Evolutionary conservation across 2,888 invertebrate species (phyloP), one percentile per base, ranked within the genome.

Genomic region (Lithophane leautieri): DNA sequence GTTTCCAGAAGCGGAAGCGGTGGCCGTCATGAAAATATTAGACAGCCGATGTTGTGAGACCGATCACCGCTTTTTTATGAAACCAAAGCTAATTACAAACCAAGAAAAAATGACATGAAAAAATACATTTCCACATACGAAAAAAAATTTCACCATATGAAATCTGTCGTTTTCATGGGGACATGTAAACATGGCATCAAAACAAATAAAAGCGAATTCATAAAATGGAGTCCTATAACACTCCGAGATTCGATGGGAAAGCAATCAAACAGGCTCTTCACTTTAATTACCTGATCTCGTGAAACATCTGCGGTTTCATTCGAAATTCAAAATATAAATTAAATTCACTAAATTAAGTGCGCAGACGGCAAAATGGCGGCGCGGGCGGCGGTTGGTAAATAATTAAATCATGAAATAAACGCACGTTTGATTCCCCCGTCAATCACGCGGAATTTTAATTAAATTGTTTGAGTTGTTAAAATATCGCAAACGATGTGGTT

Each of bases 281-380:
- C 85, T 91, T 94, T 92, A 93, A 94, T 94, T 93, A 91, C 88
- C 87, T 86, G 86, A 85, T 84, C 85, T 82, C 86, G 76, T 79
- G 77, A 86, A 92, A 90, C 94, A 94, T 91, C 94, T 94, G 94
- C 87, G 93, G 90, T 91, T 83, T 81, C 83, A 74, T 76, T 78
- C 71, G 69, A 73, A 87, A 88, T 79, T 82, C 75, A 74, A 88
- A 84, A 89, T 81, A 89, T 90, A 90, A 92, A 91, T 91, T 89
- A 88, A 88, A 90, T 89, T 87, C 84, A 83, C 88, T 78, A 87
- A 89, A 90, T 90, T 83, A 89, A 89, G 81, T 83, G 78, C 76
- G 78, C 83, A 83, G 74, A 79, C 77, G 73, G 76, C 79, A 79
- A 88, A 86, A 88, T 87, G 82, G 85, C 86, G 78, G 14, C 61